phyloP scores from a whole-genome alignment of 1,140 invertebrate genomes.

The Cherax quadricarinatus region DNA sequence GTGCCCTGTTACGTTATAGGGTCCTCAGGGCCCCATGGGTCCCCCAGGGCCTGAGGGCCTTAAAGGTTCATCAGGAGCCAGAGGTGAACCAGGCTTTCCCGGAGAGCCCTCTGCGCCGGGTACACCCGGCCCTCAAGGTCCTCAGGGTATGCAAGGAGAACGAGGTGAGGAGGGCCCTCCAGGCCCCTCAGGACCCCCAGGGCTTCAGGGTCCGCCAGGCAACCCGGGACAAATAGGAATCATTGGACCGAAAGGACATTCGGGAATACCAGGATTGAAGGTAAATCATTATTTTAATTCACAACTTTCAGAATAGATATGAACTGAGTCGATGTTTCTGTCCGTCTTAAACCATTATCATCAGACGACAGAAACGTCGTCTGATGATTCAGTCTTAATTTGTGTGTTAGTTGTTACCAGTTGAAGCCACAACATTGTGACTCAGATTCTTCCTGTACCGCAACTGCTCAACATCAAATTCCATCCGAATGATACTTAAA shows the following conservation, averaged over 20 bases:
- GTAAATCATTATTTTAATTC: not conserved
- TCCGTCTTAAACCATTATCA: not conserved
- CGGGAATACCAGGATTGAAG: conserved; percentile 58
- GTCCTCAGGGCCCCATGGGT: conserved; percentile 70
- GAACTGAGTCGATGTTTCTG: not conserved
- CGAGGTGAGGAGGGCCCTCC: conserved; percentile 75
- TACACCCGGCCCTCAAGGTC: conserved; percentile 76
- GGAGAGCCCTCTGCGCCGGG: conserved; percentile 75
- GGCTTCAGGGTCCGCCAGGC: conserved; percentile 75
- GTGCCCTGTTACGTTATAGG: not conserved
- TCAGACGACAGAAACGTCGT: not conserved
- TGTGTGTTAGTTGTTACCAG: no score
- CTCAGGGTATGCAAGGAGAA: conserved; percentile 76
- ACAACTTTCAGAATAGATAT: not conserved
- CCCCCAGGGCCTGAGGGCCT: conserved; percentile 62
- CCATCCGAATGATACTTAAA: no score
- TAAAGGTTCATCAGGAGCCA: conserved; percentile 64
- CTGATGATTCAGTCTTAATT: no score
- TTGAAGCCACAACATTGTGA: no score
- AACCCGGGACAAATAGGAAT: conserved; percentile 74
- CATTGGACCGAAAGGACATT: conserved; percentile 68
- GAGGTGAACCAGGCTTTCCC: conserved; percentile 75
- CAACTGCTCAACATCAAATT: no score
- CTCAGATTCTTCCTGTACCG: no score
- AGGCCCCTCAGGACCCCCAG: conserved; percentile 75